Base-by-base conservation (phyloP, 2,888 invertebrate species). In the Agonum fuliginosum region DNA sequence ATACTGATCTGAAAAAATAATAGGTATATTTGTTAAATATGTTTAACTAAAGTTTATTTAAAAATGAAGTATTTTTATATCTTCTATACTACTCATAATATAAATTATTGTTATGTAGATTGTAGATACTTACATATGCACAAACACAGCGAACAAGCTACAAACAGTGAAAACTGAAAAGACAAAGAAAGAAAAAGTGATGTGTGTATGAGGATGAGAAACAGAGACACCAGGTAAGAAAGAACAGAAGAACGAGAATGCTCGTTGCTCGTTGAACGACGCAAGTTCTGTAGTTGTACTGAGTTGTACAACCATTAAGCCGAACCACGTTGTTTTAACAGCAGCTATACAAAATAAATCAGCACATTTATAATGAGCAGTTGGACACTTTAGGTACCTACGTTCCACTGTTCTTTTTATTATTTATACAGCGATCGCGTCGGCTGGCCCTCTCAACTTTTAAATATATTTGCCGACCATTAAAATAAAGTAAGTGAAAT, bases 401-500 rank as follows among this genome's bases (percentile, higher is more conserved):
- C 65, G 58, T 62, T 62, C 27, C 30, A 14, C 65, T 75, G 20
- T 67, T 75, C 75, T 65, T 75, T 75, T 67, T 75, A 75, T 75
- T 75, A 75, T 75, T 75, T 75, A 75, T 75, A 67, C 67, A 30
- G 46, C 20, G 43, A 48, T 51, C 51, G 75, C 67, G 73, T 20
- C 58, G 67, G 20, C n/a, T 48, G 19, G 19, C 34, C 46, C 75
- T 67, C 75, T 54, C 62, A 67, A 75, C 75, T 75, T 80, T 80
- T 78, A 81, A 81, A 82, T 82, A 81, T 81, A 81, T 81, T 81
- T 81, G 80, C 80, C 79, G 81, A 73, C 81, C 80, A 81, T 82
- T 82, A 81, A 82, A 81, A 82, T 82, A 82, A 82, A 82, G 80
- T 81, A 82, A 81, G 81, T 81, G 82, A 81, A 82, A 83, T 81